Evolutionary conservation across 2,113 vertebrate genomes (phyloP), one percentile per base, ranked within the genome.

Genomic region (Salvelinus namaycush): DNA sequence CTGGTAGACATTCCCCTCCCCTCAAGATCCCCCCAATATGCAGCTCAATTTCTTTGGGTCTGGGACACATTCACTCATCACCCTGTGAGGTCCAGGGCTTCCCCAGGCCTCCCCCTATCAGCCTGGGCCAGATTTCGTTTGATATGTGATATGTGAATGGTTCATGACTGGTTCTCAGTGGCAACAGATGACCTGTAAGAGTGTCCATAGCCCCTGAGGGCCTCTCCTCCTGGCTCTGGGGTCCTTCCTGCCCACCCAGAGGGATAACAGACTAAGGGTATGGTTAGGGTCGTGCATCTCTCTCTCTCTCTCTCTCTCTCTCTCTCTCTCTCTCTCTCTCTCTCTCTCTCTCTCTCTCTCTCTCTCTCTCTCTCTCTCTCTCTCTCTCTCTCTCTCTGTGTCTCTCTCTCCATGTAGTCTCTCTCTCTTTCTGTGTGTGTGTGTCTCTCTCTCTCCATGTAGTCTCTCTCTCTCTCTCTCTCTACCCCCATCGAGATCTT

Each of bases 401-500:
- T 13, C 1, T 49, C 48, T 49, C 48, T 49, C 48, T 12, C 13
- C 13, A 13, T 49, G 48, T 2, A 13, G 3, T 49, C 13, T 49
- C 13, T 49, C 9, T 34, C 5, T 34, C 9, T 49, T 0, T 48
- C 7, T 26, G 26, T 26, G 26, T 26, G 26, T 26, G 26, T 26
- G 1, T 48, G 0, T 48, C 44, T 48, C 1, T 49, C 49, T 57
- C 49, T 69, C 60, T 22, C 3, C 3, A 3, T 29, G 29, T 4
- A 27, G 29, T 29, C 29, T 29, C 13, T 54, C 68, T 76, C 57
- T 60, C 18, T 62, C 7, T 22, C n/a, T n/a, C 59, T 62, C 59
- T 62, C 59, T 62, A n/a, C 4, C 20, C 1, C 51, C 65, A 67
- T 29, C 13, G 4, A 67, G 74, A 81, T 79, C 27, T 79, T 84